Evolutionary conservation across 92 coral and sea anemone species (phyloP), one percentile per base, ranked within the genome.

Genomic region (Isaurus tuberculatus): DNA sequence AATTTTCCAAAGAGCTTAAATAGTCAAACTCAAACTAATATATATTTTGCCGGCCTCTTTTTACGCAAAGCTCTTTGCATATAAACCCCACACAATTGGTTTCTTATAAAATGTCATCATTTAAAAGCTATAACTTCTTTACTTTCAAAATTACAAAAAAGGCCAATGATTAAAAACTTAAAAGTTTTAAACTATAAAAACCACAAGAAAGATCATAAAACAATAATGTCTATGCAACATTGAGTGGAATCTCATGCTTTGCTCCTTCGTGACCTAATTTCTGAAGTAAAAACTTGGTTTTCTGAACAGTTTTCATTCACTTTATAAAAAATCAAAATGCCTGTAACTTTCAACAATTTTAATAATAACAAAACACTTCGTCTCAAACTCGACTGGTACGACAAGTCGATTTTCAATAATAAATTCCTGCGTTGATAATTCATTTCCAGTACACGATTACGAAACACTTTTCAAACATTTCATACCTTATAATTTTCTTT

Each of bases 341-440:
- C n/a, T n/a, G n/a, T n/a, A n/a, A n/a, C n/a, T n/a, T 22, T 27
- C 33, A 77, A 61, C 30, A 34, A 8, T 34, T 33, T 77, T 15
- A 32, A 15, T 46, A 27, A 57, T 13, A 55, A 55, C 26, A n/a
- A 8, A 7, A 9, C 8, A 42, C 57, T 29, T 25, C 25, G 30
- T 36, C 23, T 73, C 64, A 51, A 37, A 73, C 70, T 29, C 23
- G 13, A 36, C n/a, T 15, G 22, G 15, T 30, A 68, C 68, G 34
- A 51, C 32, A 46, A 46, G 57, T 26, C 25, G 16, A 26, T 13
- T 0, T 6, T 19, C 29, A 6, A 32, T 13, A 5, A 22, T 22
- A 61, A 69, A 77, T 77, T 77, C 82, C 82, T 77, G 44, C 30
- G 82, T 77, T 77, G 82, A 58, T 49, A 77, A 77, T 36, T 37